Evolutionary conservation across 2,888 invertebrate genomes (phyloP), one percentile per base, ranked within the genome.

Genomic region (Stegophylla sp.): DNA sequence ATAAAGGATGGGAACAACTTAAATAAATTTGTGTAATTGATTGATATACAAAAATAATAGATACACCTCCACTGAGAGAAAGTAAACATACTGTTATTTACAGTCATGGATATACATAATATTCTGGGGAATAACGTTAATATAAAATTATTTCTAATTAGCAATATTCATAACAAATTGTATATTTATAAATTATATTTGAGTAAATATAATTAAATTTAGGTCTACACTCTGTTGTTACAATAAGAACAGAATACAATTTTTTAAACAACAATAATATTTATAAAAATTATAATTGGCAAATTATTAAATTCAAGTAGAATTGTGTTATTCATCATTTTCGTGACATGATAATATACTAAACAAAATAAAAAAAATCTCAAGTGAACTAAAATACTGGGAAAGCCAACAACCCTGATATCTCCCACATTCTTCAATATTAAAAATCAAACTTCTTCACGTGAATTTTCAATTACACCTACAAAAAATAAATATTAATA

Each of bases 141-240:
- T 71, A 79, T 71, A 79, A 79, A 79, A 79, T 79, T 79, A 79
- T 79, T 61, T 79, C 79, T 79, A 79, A 61, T 79, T 61, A 79
- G 69, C 69, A 79, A 79, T 79, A 79, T 71, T 61, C 71, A 61
- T 79, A 79, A 79, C 79, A 79, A 79, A 69, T 77, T 69, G 69
- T 77, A 56, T 67, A 79, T 79, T 69, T 61, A 69, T 71, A 59
- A 34, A 79, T 79, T 79, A 61, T 15, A 51, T 61, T 48, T 10
- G 1, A 63, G 51, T 79, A 77, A 69, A 69, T 77, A 76, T 61
- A 71, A 69, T 79, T 69, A 61, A 51, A 69, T 61, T 59, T 59
- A 77, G n/a, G 41, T 64, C 41, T 79, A 71, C 20, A 79, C 67
- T 48, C 48, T 48, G 28, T 48, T 17, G n/a, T 69, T 34, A 17